These are phyloP conservation scores for Tetraneura akinire DNA, from an alignment of 1,140 invertebrate genomes.

Conservation along the genomic window DNA sequence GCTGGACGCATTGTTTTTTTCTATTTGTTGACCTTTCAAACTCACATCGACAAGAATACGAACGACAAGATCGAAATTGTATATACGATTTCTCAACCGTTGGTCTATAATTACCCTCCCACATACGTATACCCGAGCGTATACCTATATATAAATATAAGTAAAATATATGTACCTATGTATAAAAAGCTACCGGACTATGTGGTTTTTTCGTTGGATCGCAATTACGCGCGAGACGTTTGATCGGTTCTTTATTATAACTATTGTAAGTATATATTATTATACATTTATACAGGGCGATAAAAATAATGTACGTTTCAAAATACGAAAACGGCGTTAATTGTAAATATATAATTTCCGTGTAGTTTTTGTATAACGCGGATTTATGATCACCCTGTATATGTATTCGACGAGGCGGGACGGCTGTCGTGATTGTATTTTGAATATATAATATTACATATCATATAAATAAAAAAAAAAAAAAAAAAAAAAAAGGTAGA, in stretches of 20 bases:
- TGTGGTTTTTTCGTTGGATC: slow-evolving; percentile 34
- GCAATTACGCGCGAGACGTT: slow-evolving; percentile 11
- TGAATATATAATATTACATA: too few species aligned
- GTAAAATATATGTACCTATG: too few species aligned
- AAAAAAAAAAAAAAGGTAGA: too few species aligned
- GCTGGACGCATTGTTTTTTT: too few species aligned
- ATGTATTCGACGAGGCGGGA: neutral
- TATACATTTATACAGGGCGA: too few species aligned
- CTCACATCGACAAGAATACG: neutral
- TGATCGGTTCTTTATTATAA: neutral
- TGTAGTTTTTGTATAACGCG: neutral
- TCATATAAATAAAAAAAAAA: too few species aligned
- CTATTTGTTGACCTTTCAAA: neutral
- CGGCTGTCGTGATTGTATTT: too few species aligned
- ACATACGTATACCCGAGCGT: neutral
- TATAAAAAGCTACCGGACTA: slow-evolving; percentile 31
- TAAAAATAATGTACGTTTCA: too few species aligned
- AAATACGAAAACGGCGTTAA: too few species aligned
- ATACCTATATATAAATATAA: neutral
- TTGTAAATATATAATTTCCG: neutral
- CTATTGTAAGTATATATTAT: too few species aligned
- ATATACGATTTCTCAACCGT: slow-evolving; percentile 19
- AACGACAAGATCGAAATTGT: neutral
- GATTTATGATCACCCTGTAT: neutral
- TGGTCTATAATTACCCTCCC: slow-evolving; percentile 30